Conservation (phyloP, 2,888 invertebrate genomes). For the Spodoptera picta region DNA sequence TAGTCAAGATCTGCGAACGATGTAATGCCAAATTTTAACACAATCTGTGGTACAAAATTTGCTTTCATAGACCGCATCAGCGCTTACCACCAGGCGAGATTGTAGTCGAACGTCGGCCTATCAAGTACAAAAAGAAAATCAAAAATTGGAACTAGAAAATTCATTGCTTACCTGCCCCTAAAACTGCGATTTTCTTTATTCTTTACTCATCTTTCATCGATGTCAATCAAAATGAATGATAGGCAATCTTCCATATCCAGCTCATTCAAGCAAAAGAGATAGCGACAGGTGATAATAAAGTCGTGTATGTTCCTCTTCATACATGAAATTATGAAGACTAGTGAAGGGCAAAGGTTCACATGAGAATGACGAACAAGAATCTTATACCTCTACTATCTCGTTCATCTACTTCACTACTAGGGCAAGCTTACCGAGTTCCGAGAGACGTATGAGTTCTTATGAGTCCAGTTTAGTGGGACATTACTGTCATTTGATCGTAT, state of each 20-base stretch:
- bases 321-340: conserved; percentile 4
- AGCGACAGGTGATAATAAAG: conserved; percentile 4
- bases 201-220: conserved; percentile 26
- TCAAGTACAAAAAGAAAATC: too few species aligned
- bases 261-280: not conserved
- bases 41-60: too few species aligned
- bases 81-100: too few species aligned
- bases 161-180: too few species aligned
- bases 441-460: conserved; percentile 9
- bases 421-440: conserved; percentile 15
- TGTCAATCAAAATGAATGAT: conserved; percentile 27
- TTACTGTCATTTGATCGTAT: conserved; percentile 38
- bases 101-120: too few species aligned
- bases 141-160: too few species aligned
- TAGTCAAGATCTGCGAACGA: too few species aligned
- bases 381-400: conserved; percentile 16
- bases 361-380: conserved; percentile 19
- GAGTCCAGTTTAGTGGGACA: conserved; percentile 29
- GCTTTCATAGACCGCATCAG: too few species aligned
- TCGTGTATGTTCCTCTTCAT: conserved; percentile 2
- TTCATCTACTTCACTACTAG: conserved; percentile 11
- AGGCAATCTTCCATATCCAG: conserved; percentile 5
- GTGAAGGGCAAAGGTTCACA: conserved; percentile 29
- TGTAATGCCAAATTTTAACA: too few species aligned
- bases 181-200: too few species aligned